Percentiles rank a stretch among this genome's conserved stretches.
phyloP scores from a whole-genome alignment of 1,140 invertebrate genomes.

The Popillia japonica region DNA sequence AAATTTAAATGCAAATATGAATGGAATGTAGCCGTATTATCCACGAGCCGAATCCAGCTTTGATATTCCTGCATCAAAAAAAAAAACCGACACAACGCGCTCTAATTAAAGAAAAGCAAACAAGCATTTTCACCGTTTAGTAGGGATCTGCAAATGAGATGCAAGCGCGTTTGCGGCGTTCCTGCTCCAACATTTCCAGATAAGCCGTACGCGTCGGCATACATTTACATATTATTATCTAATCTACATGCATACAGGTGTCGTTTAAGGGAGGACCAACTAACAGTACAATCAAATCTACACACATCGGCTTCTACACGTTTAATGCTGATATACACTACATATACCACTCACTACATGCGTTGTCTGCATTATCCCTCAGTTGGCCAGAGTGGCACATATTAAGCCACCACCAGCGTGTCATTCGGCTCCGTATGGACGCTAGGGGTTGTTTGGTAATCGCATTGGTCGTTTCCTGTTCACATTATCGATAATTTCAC shows the following conservation, averaged over 20 bases:
- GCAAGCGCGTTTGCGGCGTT: not conserved
- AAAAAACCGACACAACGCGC: no score
- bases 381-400: constrained; percentile 59
- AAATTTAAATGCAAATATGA: no score
- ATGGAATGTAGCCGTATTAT: no score
- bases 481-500: constrained; percentile 1
- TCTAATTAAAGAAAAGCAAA: no score
- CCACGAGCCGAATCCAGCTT: no score
- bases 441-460: constrained; percentile 19
- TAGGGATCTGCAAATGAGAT: not conserved
- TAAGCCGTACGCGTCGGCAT: not conserved
- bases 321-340: not conserved
- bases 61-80: no score
- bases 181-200: not conserved
- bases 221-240: constrained; percentile 34
- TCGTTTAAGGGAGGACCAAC: not conserved
- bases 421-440: constrained; percentile 50
- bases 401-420: constrained; percentile 59
- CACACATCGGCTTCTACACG: not conserved
- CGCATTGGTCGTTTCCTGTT: constrained; percentile 14
- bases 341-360: constrained; percentile 50
- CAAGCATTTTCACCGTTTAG: no score
- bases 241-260: constrained; percentile 26
- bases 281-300: not conserved
- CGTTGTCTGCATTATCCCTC: constrained; percentile 45